Evolutionary conservation across 2,113 vertebrate species (phyloP).

Genomic region (Syngnathoides biaculeatus): DNA sequence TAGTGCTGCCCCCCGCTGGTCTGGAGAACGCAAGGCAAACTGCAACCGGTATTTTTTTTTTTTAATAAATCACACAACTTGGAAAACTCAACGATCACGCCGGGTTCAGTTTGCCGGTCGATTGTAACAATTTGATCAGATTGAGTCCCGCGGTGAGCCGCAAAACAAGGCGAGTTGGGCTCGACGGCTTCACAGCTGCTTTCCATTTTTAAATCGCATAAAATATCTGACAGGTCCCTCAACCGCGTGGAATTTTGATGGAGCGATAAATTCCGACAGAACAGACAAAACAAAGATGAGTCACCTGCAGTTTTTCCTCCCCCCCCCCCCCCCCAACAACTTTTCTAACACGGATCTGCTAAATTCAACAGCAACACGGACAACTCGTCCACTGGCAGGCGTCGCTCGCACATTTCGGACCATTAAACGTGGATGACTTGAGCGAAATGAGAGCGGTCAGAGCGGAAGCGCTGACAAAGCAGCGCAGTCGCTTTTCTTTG

Average conservation of each 20-base stretch:
- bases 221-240: conserved; percentile 15
- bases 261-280: neutral
- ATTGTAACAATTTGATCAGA: conserved; percentile 4
- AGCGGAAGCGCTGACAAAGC: neutral
- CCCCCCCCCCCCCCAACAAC: too few species aligned
- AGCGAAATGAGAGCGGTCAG: neutral
- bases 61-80: too few species aligned
- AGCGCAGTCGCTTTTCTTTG: conserved; percentile 1
- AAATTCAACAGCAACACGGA: conserved; percentile 55
- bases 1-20: too few species aligned
- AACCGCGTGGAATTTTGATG: neutral
- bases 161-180: too few species aligned
- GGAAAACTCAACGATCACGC: neutral
- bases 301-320: neutral
- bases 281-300: conserved; percentile 7
- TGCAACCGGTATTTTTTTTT: neutral
- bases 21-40: too few species aligned
- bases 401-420: conserved; percentile 23
- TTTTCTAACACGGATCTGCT: conserved; percentile 44
- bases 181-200: conserved; percentile 20
- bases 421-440: neutral
- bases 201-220: conserved; percentile 14
- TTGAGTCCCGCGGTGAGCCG: neutral
- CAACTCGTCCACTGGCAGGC: neutral
- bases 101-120: neutral